Base-by-base conservation (phyloP, 2,888 invertebrate species). In the Chymomyza amoena region DNA sequence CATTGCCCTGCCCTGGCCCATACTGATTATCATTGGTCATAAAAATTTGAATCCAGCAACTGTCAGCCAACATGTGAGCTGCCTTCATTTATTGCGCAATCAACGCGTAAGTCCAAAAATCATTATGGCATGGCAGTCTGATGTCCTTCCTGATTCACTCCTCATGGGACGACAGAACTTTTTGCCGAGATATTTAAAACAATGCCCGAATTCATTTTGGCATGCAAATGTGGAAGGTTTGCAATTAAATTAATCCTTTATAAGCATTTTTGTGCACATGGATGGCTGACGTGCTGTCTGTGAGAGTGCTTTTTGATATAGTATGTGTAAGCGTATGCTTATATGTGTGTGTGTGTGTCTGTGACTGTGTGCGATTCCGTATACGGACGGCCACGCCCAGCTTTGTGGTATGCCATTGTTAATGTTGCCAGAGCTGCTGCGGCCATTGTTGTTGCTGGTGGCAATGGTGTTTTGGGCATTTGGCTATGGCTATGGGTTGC, bases 221-320 rank as follows among this genome's bases (percentile, higher is more conserved):
- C n/a, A 28, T 28, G 51, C 51, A 63, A 63, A 66, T 66, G 66
- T 13, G 13, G 45, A 79, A 79, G 81, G 78, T 80, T 78, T 82
- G 88, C 81, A 84, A 86, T 88, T 81, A 84, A 88, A 88, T 88
- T 88, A 86, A 86, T 88, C 82, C 84, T 77, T 88, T 86, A 81
- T 86, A 88, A 79, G 87, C 86, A 87, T 86, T 87, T 87, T 77
- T 80, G 78, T 78, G 75, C 87, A 81, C 80, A 83, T 77, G 76
- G 81, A 56, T 73, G 74, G 72, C 59, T 77, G 73, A 72, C 81
- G 84, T 83, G 65, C 5, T 39, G n/a, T n/a, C 60, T 6, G 20
- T 15, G 13, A 0, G 32, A 32, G 32, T 32, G 32, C 32, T 32
- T 32, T 32, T 32, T 32, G 32, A 6, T 32, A 32, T 32, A 7